Percentiles rank a stretch among this genome's conserved stretches.
These are phyloP conservation scores for human DNA, from an alignment of 2,113 vertebrate genomes.

Conservation along the genomic window GRCh38 chr2:175235001-175235500, in stretches of 20 bases:
- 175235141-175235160: constrained; percentile 4
- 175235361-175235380: not conserved
- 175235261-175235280: not conserved
- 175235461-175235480: not conserved
- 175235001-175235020: not conserved
- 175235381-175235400: not conserved
- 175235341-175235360: not conserved
- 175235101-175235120: not conserved
- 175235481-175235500: not conserved
- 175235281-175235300: constrained; percentile 29
- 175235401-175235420: constrained; percentile 17
- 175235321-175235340: not conserved
- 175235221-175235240: not conserved
- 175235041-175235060: not conserved
- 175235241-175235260: not conserved
- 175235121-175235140: not conserved
- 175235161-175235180: not conserved
- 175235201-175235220: not conserved
- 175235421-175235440: not conserved
- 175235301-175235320: not conserved
- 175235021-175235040: not conserved
- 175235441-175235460: not conserved
- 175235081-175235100: not conserved
- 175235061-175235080: not conserved
- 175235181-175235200: not conserved